These are phyloP conservation scores for Orbicella faveolata DNA, from an alignment of 64 coral and sea anemone species.

Conservation along the genomic window DNA sequence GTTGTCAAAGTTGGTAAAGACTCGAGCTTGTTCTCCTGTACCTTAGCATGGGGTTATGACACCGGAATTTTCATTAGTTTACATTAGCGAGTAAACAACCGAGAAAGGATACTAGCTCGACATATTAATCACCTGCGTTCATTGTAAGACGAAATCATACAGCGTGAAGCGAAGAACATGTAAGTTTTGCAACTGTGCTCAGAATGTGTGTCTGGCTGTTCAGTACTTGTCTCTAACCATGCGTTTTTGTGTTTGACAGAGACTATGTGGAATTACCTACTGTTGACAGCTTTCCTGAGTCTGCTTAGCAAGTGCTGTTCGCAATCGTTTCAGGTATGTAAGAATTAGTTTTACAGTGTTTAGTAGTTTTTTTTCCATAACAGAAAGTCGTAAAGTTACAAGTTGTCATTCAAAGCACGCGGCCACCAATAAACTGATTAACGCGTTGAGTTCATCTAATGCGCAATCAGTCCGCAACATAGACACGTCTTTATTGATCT, in stretches of 20 bases:
- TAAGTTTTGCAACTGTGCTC: neutral
- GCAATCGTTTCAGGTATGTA: slow-evolving; percentile 36
- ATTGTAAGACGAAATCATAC: neutral
- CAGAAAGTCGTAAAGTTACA: slow-evolving; percentile 21
- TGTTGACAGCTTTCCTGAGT: neutral
- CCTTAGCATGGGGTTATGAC: slow-evolving; percentile 21
- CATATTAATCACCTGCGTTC: neutral
- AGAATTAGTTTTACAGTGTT: neutral
- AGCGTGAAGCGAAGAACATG: slow-evolving; percentile 25
- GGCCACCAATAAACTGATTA: neutral
- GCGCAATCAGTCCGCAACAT: neutral
- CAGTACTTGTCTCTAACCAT: neutral
- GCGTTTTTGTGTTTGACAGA: slow-evolving; percentile 6
- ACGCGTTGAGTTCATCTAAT: neutral
- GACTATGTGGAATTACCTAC: neutral
- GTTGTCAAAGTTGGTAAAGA: neutral
- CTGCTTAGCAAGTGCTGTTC: neutral
- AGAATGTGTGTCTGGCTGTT: no score
- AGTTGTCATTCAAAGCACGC: neutral
- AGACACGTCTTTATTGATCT: neutral
- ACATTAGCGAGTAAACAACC: slow-evolving; percentile 26
- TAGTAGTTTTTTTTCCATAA: neutral
- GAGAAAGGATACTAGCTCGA: slow-evolving; percentile 11
- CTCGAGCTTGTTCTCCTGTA: neutral
- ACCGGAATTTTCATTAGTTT: slow-evolving; percentile 35